Evolutionary conservation across 2,888 invertebrate genomes (phyloP), one percentile per base, ranked within the genome.

Genomic region (Euzetes globulus): DNA sequence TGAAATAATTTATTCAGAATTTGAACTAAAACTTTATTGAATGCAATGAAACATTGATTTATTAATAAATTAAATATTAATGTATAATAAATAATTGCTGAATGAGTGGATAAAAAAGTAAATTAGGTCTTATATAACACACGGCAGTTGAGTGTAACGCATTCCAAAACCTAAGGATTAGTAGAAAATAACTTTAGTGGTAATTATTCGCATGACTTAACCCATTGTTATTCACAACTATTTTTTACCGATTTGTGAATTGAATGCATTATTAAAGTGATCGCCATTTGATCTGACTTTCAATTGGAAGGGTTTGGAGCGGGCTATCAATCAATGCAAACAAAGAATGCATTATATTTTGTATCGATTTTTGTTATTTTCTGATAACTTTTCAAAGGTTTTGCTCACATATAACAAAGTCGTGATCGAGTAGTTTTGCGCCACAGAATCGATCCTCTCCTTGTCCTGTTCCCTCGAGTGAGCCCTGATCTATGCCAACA

Each of bases 401-500:
- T 22, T 45, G 45, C 74, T 70, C 33, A 74, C 74, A 79, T 29
- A 79, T 79, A 29, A 79, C 75, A 33, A 76, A 76, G 70, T 79
- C 79, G 60, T 77, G 75, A 58, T 79, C 78, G 37, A 79, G 52
- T 13, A 79, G 50, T 71, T 76, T 76, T 11, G 76, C 77, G 47
- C 79, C 79, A 72, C 79, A 79, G 73, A 79, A 79, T 33, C 79
- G 75, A 37, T 79, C 79, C 70, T 79, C 79, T 41, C 79, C 79
- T 0, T 78, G 77, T 33, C 78, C 79, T 25, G 77, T 75, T 1
- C 79, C 79, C 27, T 78, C 78, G 4, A 77, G 72, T 1, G 78
- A 78, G 11, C 79, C 79, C 72, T 79, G 79, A 50, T 79, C 78
- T 47, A 79, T 78, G 9, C 78, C 78, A 15, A 79, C 74, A 75